These are phyloP conservation scores for Caenorhabditis inopinata DNA, from an alignment of 1,140 invertebrate genomes.

Conservation along the genomic window DNA sequence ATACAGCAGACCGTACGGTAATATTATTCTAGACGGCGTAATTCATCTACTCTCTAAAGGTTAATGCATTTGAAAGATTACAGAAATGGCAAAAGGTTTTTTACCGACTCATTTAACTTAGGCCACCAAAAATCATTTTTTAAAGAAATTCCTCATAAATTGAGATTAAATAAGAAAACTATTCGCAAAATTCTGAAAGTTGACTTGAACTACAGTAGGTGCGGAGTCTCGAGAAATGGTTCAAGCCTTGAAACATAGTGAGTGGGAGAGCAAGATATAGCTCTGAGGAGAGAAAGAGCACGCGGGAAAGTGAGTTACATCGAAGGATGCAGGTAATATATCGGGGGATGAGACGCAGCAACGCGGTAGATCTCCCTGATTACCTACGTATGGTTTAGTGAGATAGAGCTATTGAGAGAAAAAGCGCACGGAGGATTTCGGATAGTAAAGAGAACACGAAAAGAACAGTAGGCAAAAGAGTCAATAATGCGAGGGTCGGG, in stretches of 20 bases:
- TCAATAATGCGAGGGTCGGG: constrained; percentile 19
- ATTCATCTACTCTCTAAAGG: too few relatives aligned
- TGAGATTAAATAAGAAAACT: background rate
- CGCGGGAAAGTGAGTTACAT: background rate
- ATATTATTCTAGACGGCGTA: too few relatives aligned
- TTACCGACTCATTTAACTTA: too few relatives aligned
- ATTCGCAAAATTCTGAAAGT: background rate
- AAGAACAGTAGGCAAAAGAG: background rate
- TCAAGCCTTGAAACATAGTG: constrained; percentile 18
- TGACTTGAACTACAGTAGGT: background rate
- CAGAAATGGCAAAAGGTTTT: too few relatives aligned
- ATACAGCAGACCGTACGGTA: too few relatives aligned
- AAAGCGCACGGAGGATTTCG: background rate
- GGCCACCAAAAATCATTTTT: too few relatives aligned
- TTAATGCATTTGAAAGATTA: too few relatives aligned
- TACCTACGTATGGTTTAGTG: constrained; percentile 31
- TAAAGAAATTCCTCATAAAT: too few relatives aligned
- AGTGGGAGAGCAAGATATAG: constrained; percentile 3
- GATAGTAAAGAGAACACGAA: constrained; percentile 16
- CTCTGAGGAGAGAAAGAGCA: background rate
- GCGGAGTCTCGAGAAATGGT: background rate
- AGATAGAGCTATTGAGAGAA: background rate
- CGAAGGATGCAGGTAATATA: background rate
- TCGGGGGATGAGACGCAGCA: background rate
- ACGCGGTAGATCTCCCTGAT: background rate